phyloP scores from a whole-genome alignment of 2,113 vertebrate genomes.

The Morone saxatilis region DNA sequence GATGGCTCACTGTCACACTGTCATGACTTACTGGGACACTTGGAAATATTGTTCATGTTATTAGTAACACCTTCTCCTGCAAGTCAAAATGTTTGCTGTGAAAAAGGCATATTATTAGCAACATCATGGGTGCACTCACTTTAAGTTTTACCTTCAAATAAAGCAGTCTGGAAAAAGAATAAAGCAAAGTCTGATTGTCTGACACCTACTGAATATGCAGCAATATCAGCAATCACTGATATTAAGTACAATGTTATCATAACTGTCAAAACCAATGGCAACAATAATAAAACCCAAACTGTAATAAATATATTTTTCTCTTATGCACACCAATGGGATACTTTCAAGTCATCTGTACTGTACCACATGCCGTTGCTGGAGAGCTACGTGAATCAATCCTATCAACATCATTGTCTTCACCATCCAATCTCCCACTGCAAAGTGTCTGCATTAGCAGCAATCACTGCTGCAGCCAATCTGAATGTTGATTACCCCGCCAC shows the following conservation, averaged over 20 bases:
- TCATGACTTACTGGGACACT: neutral
- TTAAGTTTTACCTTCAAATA: neutral
- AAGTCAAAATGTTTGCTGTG: neutral
- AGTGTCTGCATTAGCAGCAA: neutral
- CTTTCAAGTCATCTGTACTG: neutral
- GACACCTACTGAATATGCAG: neutral
- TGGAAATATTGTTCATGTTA: neutral
- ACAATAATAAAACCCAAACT: neutral
- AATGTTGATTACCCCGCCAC: conserved; percentile 28
- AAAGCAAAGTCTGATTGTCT: too few species aligned
- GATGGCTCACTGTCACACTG: neutral
- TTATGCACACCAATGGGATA: neutral
- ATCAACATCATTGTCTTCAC: neutral
- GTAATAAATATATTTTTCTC: neutral
- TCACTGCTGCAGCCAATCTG: conserved; percentile 5
- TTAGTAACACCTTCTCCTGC: neutral
- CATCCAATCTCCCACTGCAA: conserved; percentile 4
- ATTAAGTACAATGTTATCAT: neutral
- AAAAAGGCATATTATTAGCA: neutral
- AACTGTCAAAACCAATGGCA: neutral
- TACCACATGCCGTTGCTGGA: neutral
- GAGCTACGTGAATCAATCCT: neutral
- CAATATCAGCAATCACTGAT: neutral
- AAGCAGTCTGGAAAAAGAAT: neutral
- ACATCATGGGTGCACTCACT: neutral